Base-by-base conservation (phyloP, 2,797 vertebrate species). In the Halcyon leucocephala region DNA sequence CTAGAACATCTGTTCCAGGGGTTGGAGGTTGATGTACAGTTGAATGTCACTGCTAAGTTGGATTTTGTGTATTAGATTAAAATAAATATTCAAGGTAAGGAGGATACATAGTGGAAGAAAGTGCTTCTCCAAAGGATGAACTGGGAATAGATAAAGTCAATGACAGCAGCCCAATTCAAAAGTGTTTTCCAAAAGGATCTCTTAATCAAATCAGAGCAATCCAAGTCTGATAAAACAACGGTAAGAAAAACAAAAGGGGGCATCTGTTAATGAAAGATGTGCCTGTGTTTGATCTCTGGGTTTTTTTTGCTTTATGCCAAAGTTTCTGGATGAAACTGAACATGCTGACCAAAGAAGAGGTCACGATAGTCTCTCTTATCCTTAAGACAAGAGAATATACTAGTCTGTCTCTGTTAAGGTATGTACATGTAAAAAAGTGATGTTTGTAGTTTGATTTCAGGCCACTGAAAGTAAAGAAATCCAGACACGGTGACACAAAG, bases 381-480 rank as follows among this genome's bases (percentile, higher is more conserved):
- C 12, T 55, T 76, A 46, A 60, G 42, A 72, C 1, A 78, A 74
- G 19, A 48, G 42, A 81, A 72, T 41, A 41, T 62, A 72, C 51
- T 22, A 65, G 2, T 55, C n/a, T 89, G 33, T 71, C 52, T 57
- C 64, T 83, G 70, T 29, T 93, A 65, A 80, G 71, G 8, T 65
- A 69, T 44, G 49, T 22, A 83, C 44, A 78, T 60, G 5, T 52
- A 69, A 72, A 54, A 35, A 90, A 73, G 4, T 54, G 25, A 37
- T 79, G 54, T 79, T 93, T 85, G 14, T 31, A 52, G 16, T 46
- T 55, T 81, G 54, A 73, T 88, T 88, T 89, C 65, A 86, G 42
- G 33, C 28, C 61, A 24, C 33, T 71, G 22, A 89, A 90, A 94
- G n/a, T 79, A 86, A 94, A 84, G 72, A 92, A 94, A 77, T 79